Evolutionary conservation across 37 sponge, comb jelly and placozoan species (phyloP), one percentile per base, ranked within the genome.

Genomic region (Beroe ovata): DNA sequence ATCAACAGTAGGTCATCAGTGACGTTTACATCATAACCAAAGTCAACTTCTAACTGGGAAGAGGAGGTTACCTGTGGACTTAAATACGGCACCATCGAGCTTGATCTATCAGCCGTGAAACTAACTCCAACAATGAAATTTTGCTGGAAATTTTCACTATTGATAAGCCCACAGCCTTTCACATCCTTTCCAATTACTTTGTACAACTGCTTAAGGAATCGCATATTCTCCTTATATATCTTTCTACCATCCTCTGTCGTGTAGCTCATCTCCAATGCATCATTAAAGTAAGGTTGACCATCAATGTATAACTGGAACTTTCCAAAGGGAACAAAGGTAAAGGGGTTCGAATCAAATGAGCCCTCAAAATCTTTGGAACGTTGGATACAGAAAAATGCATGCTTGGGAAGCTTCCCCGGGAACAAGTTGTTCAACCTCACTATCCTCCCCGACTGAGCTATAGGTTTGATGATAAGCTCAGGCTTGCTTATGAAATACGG

Each of bases 321-420:
- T 6, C 38, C 38, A 69, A 69, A 69, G 3, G 71, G 71, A 8
- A 69, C 38, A 35, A 69, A 69, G 20, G 38, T 35, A 69, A 36
- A 69, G 6, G 71, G 71, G 71, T 69, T 69, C 6, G 71, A 21
- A 19, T 16, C 25, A 69, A 35, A 16, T 36, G 36, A 3, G 4
- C 71, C 71, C 11, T 29, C 36, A 35, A 69, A 69, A 35, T 69
- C 71, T 4, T 35, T 25, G 1, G 71, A 69, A 1, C 38, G 36
- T 21, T 36, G 71, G 8, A 69, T 35, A 69, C 38, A 29, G 71
- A 69, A 69, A 69, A 69, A 69, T 69, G 71, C 71, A 19, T 29
- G 36, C 6, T 28, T 6, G 11, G 71, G 71, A 25, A 69, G 25
- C 8, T 35, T 29, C 32, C 71, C 71, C 6, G 38, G 18, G 25